A percentile compares a stretch with the other conserved stretches of the same genome.
Evolutionary conservation across 2,113 vertebrate species (phyloP).

Genomic region (Pachycephala philippinensis): DNA sequence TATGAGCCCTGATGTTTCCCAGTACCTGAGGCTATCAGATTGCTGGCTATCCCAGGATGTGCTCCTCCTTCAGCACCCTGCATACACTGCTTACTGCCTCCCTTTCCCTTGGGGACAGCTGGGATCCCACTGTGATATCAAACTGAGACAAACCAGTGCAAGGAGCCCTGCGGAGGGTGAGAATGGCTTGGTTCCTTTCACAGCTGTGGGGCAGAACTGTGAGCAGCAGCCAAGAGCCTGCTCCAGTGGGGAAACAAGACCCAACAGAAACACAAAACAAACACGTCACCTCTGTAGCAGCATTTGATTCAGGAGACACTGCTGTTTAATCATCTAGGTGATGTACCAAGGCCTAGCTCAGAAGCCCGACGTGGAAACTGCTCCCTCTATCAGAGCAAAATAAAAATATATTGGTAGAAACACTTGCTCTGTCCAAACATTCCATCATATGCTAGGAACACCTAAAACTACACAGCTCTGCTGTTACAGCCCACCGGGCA

Average conservation of each 20-base stretch:
- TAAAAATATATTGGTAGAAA: background rate
- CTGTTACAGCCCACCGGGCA: background rate
- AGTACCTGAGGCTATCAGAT: background rate
- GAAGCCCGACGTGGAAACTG: background rate
- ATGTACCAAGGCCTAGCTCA: background rate
- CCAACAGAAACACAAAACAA: background rate
- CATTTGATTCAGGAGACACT: background rate
- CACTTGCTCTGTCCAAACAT: background rate
- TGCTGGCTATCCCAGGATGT: background rate
- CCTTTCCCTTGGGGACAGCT: background rate
- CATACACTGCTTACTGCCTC: background rate
- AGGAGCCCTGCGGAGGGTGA: background rate
- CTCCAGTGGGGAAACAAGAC: background rate
- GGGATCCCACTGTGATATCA: background rate
- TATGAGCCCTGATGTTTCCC: background rate
- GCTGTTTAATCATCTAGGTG: background rate
- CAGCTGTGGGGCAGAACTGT: background rate
- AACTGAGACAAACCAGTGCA: background rate
- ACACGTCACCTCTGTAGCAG: background rate
- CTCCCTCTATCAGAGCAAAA: background rate
- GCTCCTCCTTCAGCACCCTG: background rate
- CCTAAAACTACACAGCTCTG: background rate
- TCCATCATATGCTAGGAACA: background rate
- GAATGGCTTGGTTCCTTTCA: slow-evolving; percentile 58
- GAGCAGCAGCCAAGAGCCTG: background rate